Percentiles rank a stretch among this genome's conserved stretches.
phyloP scores from a whole-genome alignment of 2,797 vertebrate species.

The Brachyalestes nurse region DNA sequence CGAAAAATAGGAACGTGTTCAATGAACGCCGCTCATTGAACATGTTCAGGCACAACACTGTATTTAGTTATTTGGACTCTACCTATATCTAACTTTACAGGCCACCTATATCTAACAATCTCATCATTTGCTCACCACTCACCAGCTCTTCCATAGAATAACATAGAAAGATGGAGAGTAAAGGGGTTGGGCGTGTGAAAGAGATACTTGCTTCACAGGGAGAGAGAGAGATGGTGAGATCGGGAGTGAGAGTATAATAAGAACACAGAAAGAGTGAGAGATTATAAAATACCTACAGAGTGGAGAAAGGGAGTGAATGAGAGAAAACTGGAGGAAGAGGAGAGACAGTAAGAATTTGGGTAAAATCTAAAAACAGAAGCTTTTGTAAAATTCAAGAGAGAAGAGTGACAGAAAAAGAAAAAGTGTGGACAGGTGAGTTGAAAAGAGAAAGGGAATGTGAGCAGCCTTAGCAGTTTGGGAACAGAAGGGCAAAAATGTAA shows the following conservation, averaged over 20 bases:
- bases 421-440: conserved; percentile 10
- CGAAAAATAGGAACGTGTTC: too few relatives aligned
- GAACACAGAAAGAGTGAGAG: background rate
- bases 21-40: too few relatives aligned
- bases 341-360: background rate
- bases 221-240: conserved; percentile 5
- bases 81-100: conserved; percentile 11
- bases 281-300: background rate
- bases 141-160: background rate
- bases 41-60: too few relatives aligned
- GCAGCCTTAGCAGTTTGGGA: background rate
- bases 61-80: background rate
- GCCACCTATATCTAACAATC: background rate
- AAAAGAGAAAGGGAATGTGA: conserved; percentile 8
- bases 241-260: background rate
- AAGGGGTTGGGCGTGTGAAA: background rate
- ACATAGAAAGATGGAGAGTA: conserved; percentile 6
- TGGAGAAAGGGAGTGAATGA: background rate
- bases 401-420: background rate
- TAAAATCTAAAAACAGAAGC: background rate
- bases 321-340: background rate
- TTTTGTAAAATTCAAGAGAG: background rate
- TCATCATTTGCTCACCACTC: background rate
- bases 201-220: background rate
- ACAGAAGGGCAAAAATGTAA: conserved; percentile 1